phyloP scores from a whole-genome alignment of 2,797 vertebrate genomes.

The Sebastes matsubarae region DNA sequence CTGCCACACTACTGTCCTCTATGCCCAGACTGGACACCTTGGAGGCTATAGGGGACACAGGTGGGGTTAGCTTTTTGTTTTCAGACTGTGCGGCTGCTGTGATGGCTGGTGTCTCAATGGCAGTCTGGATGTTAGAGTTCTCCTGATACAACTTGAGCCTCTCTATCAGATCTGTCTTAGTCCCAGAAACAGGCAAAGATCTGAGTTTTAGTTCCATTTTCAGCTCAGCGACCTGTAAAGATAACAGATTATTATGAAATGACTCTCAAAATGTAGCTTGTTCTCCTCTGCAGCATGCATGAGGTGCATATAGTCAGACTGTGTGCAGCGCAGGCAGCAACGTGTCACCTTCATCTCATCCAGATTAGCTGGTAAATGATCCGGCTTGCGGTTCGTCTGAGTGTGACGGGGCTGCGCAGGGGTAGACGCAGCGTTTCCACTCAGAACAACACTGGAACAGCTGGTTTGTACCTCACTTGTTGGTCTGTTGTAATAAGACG shows the following conservation, averaged over 20 bases:
- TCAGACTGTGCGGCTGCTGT: conserved; percentile 66
- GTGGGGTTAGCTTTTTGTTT: conserved; percentile 81
- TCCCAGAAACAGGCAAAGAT: conserved; percentile 94
- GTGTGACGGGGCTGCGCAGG: conserved; percentile 72
- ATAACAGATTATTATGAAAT: conserved; percentile 7
- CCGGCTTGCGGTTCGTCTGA: conserved; percentile 77
- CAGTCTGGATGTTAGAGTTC: conserved; percentile 70
- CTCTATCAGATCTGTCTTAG: conserved; percentile 95
- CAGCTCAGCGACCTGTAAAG: conserved; percentile 91
- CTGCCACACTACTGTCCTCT: conserved; percentile 82
- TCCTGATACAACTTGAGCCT: conserved; percentile 91
- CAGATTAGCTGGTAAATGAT: conserved; percentile 88
- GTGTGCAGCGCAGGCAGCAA: conserved; percentile 3
- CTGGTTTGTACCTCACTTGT: conserved; percentile 85
- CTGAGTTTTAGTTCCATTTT: conserved; percentile 94
- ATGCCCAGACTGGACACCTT: conserved; percentile 86
- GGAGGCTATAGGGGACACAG: conserved; percentile 89
- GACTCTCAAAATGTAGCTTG: background rate
- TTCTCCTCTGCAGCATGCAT: background rate
- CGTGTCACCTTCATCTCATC: conserved; percentile 95
- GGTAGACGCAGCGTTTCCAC: conserved; percentile 69
- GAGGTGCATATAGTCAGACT: background rate
- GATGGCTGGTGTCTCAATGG: conserved; percentile 56
- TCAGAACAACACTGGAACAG: conserved; percentile 76
- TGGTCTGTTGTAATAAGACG: conserved; percentile 74